Conservation (phyloP, 2,797 vertebrate genomes). For the Liparis tanakae region DNA sequence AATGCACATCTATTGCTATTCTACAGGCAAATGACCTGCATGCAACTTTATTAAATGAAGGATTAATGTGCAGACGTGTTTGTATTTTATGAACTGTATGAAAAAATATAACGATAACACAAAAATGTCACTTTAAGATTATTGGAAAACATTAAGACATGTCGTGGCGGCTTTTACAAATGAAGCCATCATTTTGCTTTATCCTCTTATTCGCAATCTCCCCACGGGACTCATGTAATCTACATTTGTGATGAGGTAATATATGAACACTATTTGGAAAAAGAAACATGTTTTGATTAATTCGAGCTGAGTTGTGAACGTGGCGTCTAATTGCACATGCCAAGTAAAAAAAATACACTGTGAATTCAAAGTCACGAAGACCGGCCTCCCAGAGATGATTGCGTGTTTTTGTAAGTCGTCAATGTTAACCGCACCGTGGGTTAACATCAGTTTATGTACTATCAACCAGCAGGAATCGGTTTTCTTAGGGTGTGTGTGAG, state of each 20-base stretch:
- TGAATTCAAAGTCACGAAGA: constrained; percentile 60
- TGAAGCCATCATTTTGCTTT: constrained; percentile 12
- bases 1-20: constrained; percentile 65
- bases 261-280: constrained; percentile 44
- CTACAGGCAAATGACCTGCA: constrained; percentile 72
- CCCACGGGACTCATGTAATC: constrained; percentile 25
- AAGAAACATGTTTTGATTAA: constrained; percentile 12
- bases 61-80: constrained; percentile 46
- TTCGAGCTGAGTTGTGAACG: constrained; percentile 14
- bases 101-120: constrained; percentile 44
- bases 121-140: constrained; percentile 45
- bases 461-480: constrained; percentile 34
- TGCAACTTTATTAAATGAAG: constrained; percentile 66
- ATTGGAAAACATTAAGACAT: constrained; percentile 3
- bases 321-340: constrained; percentile 59
- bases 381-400: constrained; percentile 71
- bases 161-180: constrained; percentile 17
- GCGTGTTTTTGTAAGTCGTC: constrained; percentile 56
- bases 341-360: constrained; percentile 74
- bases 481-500: constrained; percentile 14
- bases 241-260: constrained; percentile 32
- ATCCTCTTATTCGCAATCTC: constrained; percentile 20
- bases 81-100: constrained; percentile 47
- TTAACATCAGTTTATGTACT: constrained; percentile 49
- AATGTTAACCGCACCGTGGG: constrained; percentile 55